Conservation (phyloP, 2,113 vertebrate species). For the Mormoops blainvillei region DNA sequence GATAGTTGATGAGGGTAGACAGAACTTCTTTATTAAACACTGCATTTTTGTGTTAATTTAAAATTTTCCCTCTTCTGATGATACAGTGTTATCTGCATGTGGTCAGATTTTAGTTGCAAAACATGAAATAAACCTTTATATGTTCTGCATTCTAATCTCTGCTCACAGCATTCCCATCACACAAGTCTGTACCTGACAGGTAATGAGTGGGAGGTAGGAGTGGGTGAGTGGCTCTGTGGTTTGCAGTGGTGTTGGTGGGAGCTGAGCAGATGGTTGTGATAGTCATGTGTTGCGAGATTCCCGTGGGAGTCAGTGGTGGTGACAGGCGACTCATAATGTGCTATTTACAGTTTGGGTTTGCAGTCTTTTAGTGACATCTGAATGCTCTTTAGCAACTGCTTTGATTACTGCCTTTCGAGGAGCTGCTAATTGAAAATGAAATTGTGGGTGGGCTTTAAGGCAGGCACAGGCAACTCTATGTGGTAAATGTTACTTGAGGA, state of each 20-base stretch:
- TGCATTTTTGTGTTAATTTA: background rate
- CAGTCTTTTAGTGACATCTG: slow-evolving; percentile 81
- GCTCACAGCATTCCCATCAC: background rate
- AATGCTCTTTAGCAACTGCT: slow-evolving; percentile 86
- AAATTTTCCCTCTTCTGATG: background rate
- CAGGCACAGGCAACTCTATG: slow-evolving; percentile 42
- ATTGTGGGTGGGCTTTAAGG: slow-evolving; percentile 81
- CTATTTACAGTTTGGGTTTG: slow-evolving; percentile 86
- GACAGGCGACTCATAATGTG: slow-evolving; percentile 85
- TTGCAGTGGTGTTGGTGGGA: slow-evolving; percentile 50
- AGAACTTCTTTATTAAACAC: background rate
- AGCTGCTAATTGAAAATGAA: slow-evolving; percentile 86
- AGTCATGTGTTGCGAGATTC: slow-evolving; percentile 73
- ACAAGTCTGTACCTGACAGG: slow-evolving; percentile 33
- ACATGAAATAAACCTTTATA: fast-evolving
- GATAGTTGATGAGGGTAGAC: background rate
- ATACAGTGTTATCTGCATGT: background rate
- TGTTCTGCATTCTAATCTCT: background rate
- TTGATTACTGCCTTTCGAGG: slow-evolving; percentile 81
- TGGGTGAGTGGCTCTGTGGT: background rate
- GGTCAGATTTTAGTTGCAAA: background rate
- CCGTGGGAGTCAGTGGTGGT: slow-evolving; percentile 76
- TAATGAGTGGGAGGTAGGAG: slow-evolving; percentile 54
- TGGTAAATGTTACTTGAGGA: background rate
- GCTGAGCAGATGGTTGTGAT: slow-evolving; percentile 80